These are phyloP conservation scores for Drosophila ohnishii DNA, from an alignment of 1,140 invertebrate genomes.

Conservation along the genomic window DNA sequence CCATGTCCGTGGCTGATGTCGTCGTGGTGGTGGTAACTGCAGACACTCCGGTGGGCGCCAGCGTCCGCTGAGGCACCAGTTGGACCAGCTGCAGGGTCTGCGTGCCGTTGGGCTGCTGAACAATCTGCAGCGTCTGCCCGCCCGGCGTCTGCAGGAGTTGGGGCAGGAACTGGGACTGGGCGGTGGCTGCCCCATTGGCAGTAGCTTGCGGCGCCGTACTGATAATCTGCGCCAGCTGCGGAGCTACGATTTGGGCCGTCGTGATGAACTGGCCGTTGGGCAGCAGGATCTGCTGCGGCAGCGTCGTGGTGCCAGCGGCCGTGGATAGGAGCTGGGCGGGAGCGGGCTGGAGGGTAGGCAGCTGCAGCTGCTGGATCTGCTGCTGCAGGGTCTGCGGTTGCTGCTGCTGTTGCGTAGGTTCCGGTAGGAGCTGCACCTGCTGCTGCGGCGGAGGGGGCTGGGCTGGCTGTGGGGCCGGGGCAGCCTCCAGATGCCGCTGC, in stretches of 20 bases:
- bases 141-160: constrained; percentile 75
- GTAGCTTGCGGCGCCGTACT: constrained; percentile 49
- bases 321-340: constrained; percentile 59
- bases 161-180: constrained; percentile 70
- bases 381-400: constrained; percentile 48
- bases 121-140: constrained; percentile 77
- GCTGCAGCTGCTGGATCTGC: constrained; percentile 63
- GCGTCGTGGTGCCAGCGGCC: constrained; percentile 36
- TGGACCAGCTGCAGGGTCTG: constrained; percentile 77
- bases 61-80: constrained; percentile 62
- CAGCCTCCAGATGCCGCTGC: constrained; percentile 52
- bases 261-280: constrained; percentile 82
- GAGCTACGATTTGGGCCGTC: constrained; percentile 75
- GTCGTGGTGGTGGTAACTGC: constrained; percentile 39
- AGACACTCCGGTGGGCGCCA: constrained; percentile 38
- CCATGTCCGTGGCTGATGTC: constrained; percentile 48
- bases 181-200: constrained; percentile 33
- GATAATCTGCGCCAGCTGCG: constrained; percentile 67
- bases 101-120: constrained; percentile 78
- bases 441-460: constrained; percentile 11
- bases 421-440: constrained; percentile 49
- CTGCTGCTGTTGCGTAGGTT: constrained; percentile 37
- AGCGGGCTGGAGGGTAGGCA: constrained; percentile 61
- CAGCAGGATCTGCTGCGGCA: constrained; percentile 77
- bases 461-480: constrained; percentile 22